Percentiles rank a stretch among this genome's conserved stretches.
Conservation (phyloP, 2,888 invertebrate species). For the Deilephila elpenor region DNA sequence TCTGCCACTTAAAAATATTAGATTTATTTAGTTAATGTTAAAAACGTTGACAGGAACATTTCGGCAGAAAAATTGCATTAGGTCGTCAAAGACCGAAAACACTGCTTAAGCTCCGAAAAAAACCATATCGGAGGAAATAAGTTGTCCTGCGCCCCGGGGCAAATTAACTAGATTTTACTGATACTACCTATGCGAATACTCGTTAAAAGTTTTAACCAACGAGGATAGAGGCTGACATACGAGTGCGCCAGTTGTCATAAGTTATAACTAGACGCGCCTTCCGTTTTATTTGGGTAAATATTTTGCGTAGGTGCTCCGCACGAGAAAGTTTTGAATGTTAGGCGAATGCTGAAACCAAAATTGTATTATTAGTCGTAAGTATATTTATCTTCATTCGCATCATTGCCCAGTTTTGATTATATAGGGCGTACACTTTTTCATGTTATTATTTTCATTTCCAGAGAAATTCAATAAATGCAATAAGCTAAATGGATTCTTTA, state of each 20-base stretch:
- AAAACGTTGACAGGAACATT: too few relatives aligned
- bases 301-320: not conserved
- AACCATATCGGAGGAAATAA: not conserved
- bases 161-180: conserved; percentile 26
- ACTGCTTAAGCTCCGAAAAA: not conserved
- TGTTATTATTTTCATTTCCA: too few relatives aligned
- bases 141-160: conserved; percentile 5
- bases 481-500: too few relatives aligned
- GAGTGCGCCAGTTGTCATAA: not conserved
- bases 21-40: too few relatives aligned
- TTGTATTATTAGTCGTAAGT: too few relatives aligned
- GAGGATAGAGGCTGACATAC: not conserved
- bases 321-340: not conserved
- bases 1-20: too few relatives aligned
- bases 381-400: too few relatives aligned
- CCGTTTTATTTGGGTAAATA: not conserved
- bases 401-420: too few relatives aligned
- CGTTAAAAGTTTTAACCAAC: conserved; percentile 28
- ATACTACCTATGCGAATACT: conserved; percentile 16
- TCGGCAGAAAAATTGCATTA: too few relatives aligned
- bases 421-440: too few relatives aligned
- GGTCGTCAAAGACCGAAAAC: too few relatives aligned
- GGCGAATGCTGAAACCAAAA: not conserved
- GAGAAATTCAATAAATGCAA: too few relatives aligned
- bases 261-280: conserved; percentile 2